Evolutionary conservation across 2,113 vertebrate genomes (phyloP).

Genomic region (Pholis gunnellus): DNA sequence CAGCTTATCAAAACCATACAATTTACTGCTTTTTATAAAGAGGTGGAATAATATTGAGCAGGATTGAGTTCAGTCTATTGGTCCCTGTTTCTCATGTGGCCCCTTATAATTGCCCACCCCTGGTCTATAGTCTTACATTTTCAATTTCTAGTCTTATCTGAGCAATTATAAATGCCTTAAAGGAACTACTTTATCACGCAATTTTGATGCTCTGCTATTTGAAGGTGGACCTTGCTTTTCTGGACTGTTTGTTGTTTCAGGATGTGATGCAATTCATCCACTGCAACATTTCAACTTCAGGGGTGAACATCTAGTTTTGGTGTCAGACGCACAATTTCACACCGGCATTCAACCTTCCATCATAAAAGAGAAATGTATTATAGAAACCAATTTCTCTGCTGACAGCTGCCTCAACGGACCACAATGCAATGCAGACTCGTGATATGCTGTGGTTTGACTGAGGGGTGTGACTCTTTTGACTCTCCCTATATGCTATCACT

Average conservation of each 20-base stretch:
- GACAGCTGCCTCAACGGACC: constrained; percentile 61
- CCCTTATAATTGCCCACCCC: too few species aligned
- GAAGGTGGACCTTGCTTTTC: not conserved
- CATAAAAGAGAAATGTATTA: constrained; percentile 68
- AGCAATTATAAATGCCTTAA: constrained; percentile 8
- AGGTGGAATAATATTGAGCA: too few species aligned
- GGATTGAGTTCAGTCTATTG: too few species aligned
- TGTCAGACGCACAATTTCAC: constrained; percentile 61
- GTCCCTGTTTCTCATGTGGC: too few species aligned
- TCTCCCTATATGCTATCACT: not conserved
- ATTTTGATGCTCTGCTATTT: not conserved
- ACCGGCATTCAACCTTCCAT: constrained; percentile 59
- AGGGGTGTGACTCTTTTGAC: constrained; percentile 42
- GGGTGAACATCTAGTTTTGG: constrained; percentile 55
- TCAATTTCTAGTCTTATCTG: constrained; percentile 22
- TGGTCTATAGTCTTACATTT: not conserved
- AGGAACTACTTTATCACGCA: constrained; percentile 5
- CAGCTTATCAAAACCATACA: too few species aligned
- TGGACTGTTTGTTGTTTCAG: constrained; percentile 35
- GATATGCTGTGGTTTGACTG: constrained; percentile 42
- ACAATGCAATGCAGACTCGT: constrained; percentile 54
- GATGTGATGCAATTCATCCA: constrained; percentile 32
- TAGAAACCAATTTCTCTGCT: constrained; percentile 65
- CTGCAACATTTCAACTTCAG: constrained; percentile 58
- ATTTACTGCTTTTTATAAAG: too few species aligned